Evolutionary conservation across 2,888 invertebrate species (phyloP).

Genomic region (Escarpia spicata): DNA sequence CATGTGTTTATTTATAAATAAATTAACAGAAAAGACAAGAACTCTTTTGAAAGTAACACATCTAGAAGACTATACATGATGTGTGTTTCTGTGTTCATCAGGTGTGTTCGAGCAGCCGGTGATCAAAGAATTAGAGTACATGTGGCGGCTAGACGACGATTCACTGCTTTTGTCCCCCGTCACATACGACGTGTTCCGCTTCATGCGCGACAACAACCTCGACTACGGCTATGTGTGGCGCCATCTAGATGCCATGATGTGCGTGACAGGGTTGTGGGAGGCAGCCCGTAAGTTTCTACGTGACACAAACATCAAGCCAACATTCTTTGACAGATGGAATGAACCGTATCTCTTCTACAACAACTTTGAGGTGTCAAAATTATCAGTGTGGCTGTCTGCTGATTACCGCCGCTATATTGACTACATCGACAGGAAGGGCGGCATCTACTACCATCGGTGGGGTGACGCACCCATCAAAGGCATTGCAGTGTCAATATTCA

Average conservation of each 20-base stretch:
- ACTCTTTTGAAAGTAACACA: neutral
- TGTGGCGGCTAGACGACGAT: constrained; percentile 24
- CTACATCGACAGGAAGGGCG: constrained; percentile 20
- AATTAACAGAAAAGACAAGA: too few relatives aligned
- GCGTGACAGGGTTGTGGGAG: neutral
- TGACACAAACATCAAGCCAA: neutral
- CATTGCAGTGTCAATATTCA: constrained; percentile 22
- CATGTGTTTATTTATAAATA: too few relatives aligned
- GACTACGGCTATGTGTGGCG: neutral
- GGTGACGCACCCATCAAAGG: constrained; percentile 24
- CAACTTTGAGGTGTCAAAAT: constrained; percentile 23
- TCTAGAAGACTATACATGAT: neutral
- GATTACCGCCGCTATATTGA: constrained; percentile 19
- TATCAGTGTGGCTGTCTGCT: neutral
- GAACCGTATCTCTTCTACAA: neutral
- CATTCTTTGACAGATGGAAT: neutral
- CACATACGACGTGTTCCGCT: neutral
- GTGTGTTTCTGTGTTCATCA: neutral
- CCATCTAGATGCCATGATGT: neutral
- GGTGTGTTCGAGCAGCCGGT: constrained; percentile 19
- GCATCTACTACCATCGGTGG: constrained; percentile 25
- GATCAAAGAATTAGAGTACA: constrained; percentile 20
- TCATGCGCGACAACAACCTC: neutral
- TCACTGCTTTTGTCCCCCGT: neutral
- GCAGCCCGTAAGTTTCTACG: neutral